phyloP scores from a whole-genome alignment of 1,140 invertebrate genomes.

The Zaprionus ghesquierei region DNA sequence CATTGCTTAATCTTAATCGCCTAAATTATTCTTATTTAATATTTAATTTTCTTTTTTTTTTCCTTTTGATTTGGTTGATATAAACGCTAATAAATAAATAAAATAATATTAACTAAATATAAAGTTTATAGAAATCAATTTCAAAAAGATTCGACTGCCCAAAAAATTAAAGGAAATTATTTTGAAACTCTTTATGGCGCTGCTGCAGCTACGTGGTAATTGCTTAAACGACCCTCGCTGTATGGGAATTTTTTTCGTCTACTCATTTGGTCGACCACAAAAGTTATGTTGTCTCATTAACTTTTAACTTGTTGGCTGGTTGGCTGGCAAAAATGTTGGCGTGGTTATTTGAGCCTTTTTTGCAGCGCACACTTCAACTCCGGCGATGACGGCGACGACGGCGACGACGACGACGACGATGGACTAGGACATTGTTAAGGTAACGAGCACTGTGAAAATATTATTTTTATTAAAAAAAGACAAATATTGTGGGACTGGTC shows the following conservation, averaged over 20 bases:
- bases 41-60: background rate
- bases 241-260: constrained; percentile 22
- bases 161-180: background rate
- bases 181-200: background rate
- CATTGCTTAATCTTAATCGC: too few species aligned
- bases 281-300: constrained; percentile 82
- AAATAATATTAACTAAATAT: background rate
- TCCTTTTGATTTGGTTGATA: too few species aligned
- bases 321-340: constrained; percentile 42
- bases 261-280: constrained; percentile 72
- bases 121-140: background rate
- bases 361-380: constrained; percentile 58
- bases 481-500: constrained; percentile 58
- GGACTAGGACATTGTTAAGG: constrained; percentile 75
- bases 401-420: constrained; percentile 19
- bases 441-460: constrained; percentile 73
- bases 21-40: background rate
- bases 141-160: background rate
- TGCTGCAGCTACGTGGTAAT: background rate
- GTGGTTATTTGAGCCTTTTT: constrained; percentile 69
- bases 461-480: constrained; percentile 71
- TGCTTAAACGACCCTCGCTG: constrained; percentile 14
- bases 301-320: constrained; percentile 71
- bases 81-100: background rate
- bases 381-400: constrained; percentile 34